phyloP scores from a whole-genome alignment of 2,888 invertebrate species.

The Agrochola circellaris region DNA sequence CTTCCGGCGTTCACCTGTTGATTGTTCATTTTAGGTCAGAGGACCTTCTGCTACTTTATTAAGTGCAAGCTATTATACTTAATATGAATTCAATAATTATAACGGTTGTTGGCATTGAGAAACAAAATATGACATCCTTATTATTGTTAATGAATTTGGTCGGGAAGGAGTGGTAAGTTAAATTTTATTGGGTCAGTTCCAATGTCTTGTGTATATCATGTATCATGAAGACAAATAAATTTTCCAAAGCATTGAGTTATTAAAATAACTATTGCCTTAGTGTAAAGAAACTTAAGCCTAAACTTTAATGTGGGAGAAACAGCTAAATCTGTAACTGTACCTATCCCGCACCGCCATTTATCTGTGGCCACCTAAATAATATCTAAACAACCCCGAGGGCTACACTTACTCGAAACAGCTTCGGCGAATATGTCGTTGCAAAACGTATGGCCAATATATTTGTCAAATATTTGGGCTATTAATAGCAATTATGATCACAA shows the following conservation, averaged over 20 bases:
- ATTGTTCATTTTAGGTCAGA: conserved; percentile 26
- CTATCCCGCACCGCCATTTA: conserved; percentile 24
- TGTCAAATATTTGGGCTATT: neutral
- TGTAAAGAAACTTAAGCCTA: neutral
- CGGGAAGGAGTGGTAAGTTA: neutral
- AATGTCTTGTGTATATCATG: neutral
- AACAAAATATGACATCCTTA: conserved; percentile 36
- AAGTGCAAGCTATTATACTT: conserved; percentile 40
- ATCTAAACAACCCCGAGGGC: conserved; percentile 12
- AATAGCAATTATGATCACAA: conserved; percentile 1
- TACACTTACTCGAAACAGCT: conserved; percentile 23
- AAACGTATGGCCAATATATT: conserved; percentile 19
- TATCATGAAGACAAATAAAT: neutral
- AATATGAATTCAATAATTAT: conserved; percentile 55
- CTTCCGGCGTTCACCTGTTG: conserved; percentile 53
- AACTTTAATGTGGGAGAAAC: neutral
- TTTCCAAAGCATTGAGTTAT: neutral
- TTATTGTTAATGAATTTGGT: conserved; percentile 22
- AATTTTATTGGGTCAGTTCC: neutral
- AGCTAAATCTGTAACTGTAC: conserved; percentile 4
- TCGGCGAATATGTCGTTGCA: conserved; percentile 14
- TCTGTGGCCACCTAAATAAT: conserved; percentile 28
- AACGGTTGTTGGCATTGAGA: conserved; percentile 50
- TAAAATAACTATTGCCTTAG: neutral
- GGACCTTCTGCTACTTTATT: conserved; percentile 57